Base-by-base conservation (phyloP, 2,113 vertebrate species). In the Elachura formosa region DNA sequence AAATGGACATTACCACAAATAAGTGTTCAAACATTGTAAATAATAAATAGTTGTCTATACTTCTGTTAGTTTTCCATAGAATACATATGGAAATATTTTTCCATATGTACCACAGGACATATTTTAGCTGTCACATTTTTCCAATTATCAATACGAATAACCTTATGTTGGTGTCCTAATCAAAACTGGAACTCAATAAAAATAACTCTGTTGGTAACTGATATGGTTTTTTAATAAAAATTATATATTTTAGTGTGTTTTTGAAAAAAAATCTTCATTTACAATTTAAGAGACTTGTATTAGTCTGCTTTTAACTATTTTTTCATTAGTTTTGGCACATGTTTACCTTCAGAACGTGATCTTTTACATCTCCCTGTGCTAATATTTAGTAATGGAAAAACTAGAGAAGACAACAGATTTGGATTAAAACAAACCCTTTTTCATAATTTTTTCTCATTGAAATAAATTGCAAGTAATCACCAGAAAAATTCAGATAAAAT, bases 351-450 rank as follows among this genome's bases (percentile, higher is more conserved):
- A 78, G 12, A 24, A 59, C 12, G 5, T 33, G 11, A 17, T 24
- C 8, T 41, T 73, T 41, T 28, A 41, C 1, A 2, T 67, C 5
- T 43, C 79, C 9, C 3, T 71, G 3, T 33, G 21, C 0, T n/a
- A 58, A 48, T n/a, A 66, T 78, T 71, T 46, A 29, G 1, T 49
- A 72, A 72, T 43, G 17, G 46, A 9, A 36, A 72, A 58, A 85
- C 33, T 36, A 1, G 5, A 3, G 5, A 62, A 54, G 16, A n/a
- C 0, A 62, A 63, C 3, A 28, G 33, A 73, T 4, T 25, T 8
- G 11, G 25, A 5, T 49, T 40, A 69, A 52, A 25, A 0, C 1
- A n/a, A 59, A 61, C n/a, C 0, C 0, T 11, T 22, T n/a, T 46
- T 12, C 2, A 1, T 6, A 43, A 40, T 31, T 43, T 33, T 54